phyloP scores from a whole-genome alignment of 1,140 invertebrate species.

The Philopotamus ludificatus region DNA sequence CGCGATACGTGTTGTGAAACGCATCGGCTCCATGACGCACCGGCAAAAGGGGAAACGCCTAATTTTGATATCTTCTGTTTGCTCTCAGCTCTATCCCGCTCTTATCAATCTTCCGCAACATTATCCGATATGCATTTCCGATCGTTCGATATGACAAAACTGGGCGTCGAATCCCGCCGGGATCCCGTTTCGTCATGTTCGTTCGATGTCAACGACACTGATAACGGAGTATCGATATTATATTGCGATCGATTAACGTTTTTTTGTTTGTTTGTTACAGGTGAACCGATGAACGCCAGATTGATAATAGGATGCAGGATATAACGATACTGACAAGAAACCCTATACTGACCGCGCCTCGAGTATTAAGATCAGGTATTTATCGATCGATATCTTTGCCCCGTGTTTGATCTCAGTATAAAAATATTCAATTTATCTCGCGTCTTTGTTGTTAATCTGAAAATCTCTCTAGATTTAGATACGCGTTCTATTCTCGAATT shows the following conservation, averaged over 20 bases:
- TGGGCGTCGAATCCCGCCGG: too few species aligned
- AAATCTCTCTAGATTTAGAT: background rate
- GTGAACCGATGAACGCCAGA: too few species aligned
- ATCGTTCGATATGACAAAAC: too few species aligned
- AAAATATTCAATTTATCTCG: too few species aligned
- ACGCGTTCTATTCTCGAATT: too few species aligned
- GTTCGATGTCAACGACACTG: too few species aligned
- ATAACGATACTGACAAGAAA: slow-evolving; percentile 35
- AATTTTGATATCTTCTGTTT: background rate
- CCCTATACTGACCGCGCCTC: slow-evolving; percentile 30
- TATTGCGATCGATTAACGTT: too few species aligned
- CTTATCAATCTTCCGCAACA: background rate
- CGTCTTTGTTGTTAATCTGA: too few species aligned
- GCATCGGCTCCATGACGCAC: background rate
- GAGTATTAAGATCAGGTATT: slow-evolving; percentile 32
- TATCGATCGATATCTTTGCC: background rate
- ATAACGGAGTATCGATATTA: too few species aligned
- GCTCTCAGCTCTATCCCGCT: background rate
- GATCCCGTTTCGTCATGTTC: too few species aligned
- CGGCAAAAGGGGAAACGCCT: background rate
- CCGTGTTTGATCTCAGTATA: background rate
- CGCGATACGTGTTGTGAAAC: background rate
- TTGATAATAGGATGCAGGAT: slow-evolving; percentile 41
- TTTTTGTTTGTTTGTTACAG: too few species aligned
- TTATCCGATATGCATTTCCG: too few species aligned